These are phyloP conservation scores for Sepiola atlantica DNA, from an alignment of 2,888 invertebrate genomes.

Conservation along the genomic window DNA sequence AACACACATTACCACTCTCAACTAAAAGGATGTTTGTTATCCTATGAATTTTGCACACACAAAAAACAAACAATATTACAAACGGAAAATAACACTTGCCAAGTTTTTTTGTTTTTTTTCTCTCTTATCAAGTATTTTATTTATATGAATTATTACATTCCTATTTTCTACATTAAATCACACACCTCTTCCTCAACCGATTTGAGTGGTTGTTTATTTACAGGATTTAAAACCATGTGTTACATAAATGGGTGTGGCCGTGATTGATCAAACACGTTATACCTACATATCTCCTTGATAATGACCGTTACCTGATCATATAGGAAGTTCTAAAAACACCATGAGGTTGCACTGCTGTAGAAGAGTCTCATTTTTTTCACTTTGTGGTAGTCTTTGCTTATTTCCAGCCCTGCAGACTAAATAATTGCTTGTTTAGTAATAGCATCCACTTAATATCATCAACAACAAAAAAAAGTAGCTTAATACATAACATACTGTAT, in stretches of 20 bases:
- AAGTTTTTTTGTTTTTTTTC: neutral
- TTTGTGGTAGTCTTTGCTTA: too few species aligned
- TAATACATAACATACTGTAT: too few species aligned
- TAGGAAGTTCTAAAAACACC: too few species aligned
- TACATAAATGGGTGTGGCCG: neutral
- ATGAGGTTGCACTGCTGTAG: too few species aligned
- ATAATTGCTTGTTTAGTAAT: too few species aligned
- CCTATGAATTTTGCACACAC: neutral
- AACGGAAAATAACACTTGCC: neutral
- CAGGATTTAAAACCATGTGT: neutral
- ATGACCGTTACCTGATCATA: too few species aligned
- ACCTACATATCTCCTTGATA: too few species aligned
- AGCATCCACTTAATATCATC: too few species aligned
- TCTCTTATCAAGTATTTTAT: neutral
- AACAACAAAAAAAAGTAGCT: too few species aligned
- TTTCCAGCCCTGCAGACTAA: too few species aligned
- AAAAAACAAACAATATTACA: neutral
- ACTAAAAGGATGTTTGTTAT: neutral
- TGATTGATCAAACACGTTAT: too few species aligned
- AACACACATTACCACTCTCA: neutral
- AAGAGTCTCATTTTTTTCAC: too few species aligned
- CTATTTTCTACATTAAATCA: neutral
- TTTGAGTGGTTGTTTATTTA: neutral
- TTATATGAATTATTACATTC: neutral
- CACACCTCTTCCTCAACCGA: neutral